A percentile compares a stretch with the other conserved stretches of the same genome.
Conservation (phyloP, 2,113 vertebrate species). For the Vidua macroura region DNA sequence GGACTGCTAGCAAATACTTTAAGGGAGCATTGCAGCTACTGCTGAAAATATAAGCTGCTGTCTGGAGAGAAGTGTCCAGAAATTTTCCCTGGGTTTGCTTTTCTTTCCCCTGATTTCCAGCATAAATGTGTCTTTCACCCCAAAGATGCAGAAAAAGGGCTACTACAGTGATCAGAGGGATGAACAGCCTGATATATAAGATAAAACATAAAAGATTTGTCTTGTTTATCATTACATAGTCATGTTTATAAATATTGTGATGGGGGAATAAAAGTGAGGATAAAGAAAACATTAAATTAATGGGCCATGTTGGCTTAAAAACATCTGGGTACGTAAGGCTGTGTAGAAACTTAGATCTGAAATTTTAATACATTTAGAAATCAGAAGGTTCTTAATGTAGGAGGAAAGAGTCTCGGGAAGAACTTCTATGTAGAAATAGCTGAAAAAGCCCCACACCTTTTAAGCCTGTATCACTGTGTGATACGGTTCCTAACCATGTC, state of each 20-base stretch:
- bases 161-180: neutral
- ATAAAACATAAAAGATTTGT: neutral
- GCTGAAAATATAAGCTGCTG: neutral
- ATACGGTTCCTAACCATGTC: rapidly evolving
- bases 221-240: neutral
- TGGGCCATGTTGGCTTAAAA: neutral
- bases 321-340: neutral
- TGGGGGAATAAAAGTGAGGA: neutral
- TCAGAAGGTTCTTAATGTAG: neutral
- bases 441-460: neutral
- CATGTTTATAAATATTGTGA: neutral
- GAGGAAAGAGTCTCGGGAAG: neutral
- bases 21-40: neutral
- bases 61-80: neutral
- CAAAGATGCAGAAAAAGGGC: neutral
- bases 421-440: neutral
- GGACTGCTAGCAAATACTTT: neutral
- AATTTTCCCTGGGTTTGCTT: neutral
- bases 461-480: neutral
- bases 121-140: neutral
- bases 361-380: neutral
- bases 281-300: neutral
- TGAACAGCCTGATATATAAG: neutral
- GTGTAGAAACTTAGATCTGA: neutral
- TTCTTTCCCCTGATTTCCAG: neutral